Evolutionary conservation across 2,888 invertebrate genomes (phyloP), one percentile per base, ranked within the genome.

Genomic region (Plebejus anna): DNA sequence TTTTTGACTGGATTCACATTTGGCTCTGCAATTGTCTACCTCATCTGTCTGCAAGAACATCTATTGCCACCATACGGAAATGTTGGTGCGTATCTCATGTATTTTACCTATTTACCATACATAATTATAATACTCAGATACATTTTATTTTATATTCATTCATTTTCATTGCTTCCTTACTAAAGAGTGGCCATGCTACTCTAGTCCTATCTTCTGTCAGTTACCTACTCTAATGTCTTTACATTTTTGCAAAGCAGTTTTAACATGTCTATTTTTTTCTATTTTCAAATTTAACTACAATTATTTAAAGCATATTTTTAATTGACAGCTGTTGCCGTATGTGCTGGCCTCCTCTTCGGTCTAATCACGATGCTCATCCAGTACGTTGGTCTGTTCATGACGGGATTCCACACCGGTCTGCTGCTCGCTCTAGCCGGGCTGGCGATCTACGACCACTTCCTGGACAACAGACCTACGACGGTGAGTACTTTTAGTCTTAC

Each of bases 1-100:
- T 98, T 98, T 88, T 94, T 98, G 75, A 98, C 97, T 75, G 98
- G 98, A 55, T 96, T 98, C 87, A 96, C 97, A 79, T 98, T 97
- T 86, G 97, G 97, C 22, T 96, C 97, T 75, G 95, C 97, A 79
- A 95, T 97, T 80, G 97, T 97, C 70, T 98, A 97, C 88, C 89
- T 96, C 82, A 96, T 98, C 84, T 97, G 97, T 87, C 93, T 97
- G 75, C 97, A 97, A 88, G 97, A 97, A 84, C 95, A 96, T 82
- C 92, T 97, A 79, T 95, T 98, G 88, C 96, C 97, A 16, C 94
- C 96, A 75, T 96, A 97, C 84, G 97, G 97, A 75, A 96, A 96
- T 88, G 95, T 96, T 81, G 95, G 96, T 96, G 55, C 4, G 55
- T 55, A 55, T 55, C 4, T 16, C 16, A 87, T 91, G 92, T 90